These are phyloP conservation scores for Enteromius paludinosus DNA, from an alignment of 2,797 vertebrate genomes.

Conservation along the genomic window DNA sequence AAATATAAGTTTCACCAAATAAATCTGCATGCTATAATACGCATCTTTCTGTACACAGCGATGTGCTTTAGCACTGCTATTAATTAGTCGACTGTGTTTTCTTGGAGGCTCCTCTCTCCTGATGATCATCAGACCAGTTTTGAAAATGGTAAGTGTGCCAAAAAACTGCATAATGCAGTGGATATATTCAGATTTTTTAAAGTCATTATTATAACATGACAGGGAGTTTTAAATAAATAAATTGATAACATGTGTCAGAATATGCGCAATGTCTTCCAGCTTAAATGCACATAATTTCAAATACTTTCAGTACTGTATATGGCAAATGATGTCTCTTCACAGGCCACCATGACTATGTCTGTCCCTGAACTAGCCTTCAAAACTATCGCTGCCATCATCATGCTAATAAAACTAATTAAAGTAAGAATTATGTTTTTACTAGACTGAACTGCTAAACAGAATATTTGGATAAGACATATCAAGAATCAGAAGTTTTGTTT, in stretches of 20 bases:
- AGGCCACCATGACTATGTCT: conserved; percentile 23
- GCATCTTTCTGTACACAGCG: conserved; percentile 5
- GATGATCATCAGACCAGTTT: conserved; percentile 18
- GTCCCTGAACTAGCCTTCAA: conserved; percentile 31
- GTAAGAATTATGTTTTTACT: conserved; percentile 42
- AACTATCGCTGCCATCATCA: conserved; percentile 35
- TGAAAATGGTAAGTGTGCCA: conserved; percentile 6
- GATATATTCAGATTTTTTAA: too few relatives aligned
- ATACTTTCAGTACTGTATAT: background rate
- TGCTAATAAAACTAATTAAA: conserved; percentile 20
- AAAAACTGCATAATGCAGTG: background rate
- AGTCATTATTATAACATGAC: background rate
- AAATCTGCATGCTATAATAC: background rate
- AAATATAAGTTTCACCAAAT: background rate
- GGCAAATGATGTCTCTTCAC: conserved; percentile 22
- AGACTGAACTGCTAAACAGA: background rate
- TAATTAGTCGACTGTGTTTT: conserved; percentile 36
- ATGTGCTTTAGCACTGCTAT: conserved; percentile 12
- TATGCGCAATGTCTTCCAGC: background rate
- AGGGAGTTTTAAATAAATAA: background rate
- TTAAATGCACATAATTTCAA: background rate
- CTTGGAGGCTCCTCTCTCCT: conserved; percentile 13
- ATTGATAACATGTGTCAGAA: background rate
- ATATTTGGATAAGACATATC: background rate
- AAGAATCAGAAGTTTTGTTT: background rate